These are phyloP conservation scores for Lophotis ruficrista DNA, from an alignment of 2,113 vertebrate species.

Conservation along the genomic window DNA sequence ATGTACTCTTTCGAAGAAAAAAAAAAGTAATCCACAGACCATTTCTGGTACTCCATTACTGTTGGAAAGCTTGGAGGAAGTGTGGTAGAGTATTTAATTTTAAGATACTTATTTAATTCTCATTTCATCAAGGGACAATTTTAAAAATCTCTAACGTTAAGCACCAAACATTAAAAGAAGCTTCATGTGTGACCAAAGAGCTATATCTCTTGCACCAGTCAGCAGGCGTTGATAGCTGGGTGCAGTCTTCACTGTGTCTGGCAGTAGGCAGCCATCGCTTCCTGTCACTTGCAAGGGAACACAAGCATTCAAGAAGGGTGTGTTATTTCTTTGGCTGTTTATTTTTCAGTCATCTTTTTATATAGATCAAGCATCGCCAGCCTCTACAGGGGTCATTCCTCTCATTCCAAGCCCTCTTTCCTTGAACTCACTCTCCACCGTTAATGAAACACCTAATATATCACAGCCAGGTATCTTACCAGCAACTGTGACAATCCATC, in stretches of 20 bases:
- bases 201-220: neutral
- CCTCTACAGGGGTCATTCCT: neutral
- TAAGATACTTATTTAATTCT: neutral
- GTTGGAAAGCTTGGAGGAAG: neutral
- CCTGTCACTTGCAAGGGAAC: neutral
- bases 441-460: slow-evolving; percentile 20
- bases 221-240: neutral
- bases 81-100: neutral
- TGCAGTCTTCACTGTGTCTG: neutral
- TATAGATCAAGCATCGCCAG: neutral
- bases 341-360: neutral
- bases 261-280: neutral
- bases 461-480: slow-evolving; percentile 12
- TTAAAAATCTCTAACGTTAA: neutral
- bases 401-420: neutral
- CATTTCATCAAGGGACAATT: neutral
- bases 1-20: neutral
- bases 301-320: neutral
- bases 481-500: neutral
- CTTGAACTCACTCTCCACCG: neutral
- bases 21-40: neutral
- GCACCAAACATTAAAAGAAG: neutral
- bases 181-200: neutral
- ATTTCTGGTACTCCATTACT: neutral
- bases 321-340: neutral